Conservation (phyloP, 1,140 invertebrate species). For the Euwallacea fornicatus region DNA sequence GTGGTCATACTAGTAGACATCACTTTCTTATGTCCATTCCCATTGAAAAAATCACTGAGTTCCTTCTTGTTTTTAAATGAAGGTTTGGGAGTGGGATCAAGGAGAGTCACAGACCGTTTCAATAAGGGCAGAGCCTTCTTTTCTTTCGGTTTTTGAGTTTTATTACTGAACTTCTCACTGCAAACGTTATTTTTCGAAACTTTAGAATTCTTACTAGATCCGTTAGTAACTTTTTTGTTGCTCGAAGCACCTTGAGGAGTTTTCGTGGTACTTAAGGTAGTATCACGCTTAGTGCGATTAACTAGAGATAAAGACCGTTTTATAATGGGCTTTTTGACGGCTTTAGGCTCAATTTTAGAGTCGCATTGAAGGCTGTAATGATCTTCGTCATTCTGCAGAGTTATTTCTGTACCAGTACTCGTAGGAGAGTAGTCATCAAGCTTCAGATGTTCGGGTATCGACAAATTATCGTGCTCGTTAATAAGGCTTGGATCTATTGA, state of each 20-base stretch:
- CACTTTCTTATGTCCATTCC: conserved; percentile 21
- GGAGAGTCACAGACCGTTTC: conserved; percentile 41
- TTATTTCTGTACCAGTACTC: conserved; percentile 39
- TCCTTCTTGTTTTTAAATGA: conserved; percentile 45
- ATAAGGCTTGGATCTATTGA: conserved; percentile 50
- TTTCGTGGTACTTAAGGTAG: conserved; percentile 18
- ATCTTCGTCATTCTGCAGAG: conserved; percentile 38
- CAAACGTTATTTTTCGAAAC: conserved; percentile 27
- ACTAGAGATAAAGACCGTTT: conserved; percentile 32
- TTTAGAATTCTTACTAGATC: conserved; percentile 21
- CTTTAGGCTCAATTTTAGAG: conserved; percentile 33
- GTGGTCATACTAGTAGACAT: conserved; percentile 27
- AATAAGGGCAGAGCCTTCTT: conserved; percentile 39
- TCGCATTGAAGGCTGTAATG: conserved; percentile 33
- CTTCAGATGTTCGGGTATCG: conserved; percentile 49
- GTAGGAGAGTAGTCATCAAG: conserved; percentile 43
- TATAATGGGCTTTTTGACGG: conserved; percentile 33
- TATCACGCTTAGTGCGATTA: conserved; percentile 30
- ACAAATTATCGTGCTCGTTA: conserved; percentile 51
- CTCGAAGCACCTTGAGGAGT: background rate
- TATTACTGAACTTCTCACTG: conserved; percentile 20
- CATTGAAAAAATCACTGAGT: conserved; percentile 42
- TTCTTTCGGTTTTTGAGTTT: conserved; percentile 19
- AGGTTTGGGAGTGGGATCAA: conserved; percentile 38
- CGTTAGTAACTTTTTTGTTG: conserved; percentile 2